Evolutionary conservation across 2,797 vertebrate genomes (phyloP).

Genomic region (Anabas testudineus): DNA sequence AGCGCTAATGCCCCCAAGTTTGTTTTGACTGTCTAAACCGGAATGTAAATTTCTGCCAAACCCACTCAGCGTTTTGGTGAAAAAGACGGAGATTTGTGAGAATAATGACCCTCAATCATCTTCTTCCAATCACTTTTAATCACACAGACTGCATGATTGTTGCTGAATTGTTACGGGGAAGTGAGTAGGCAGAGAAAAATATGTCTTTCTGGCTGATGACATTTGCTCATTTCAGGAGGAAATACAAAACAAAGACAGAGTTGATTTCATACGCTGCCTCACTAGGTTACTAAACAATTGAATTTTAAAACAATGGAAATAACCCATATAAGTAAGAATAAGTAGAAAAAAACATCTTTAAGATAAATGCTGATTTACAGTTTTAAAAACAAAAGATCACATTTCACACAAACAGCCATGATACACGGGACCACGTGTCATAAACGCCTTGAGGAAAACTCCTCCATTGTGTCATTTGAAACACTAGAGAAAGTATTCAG

Average conservation of each 20-base stretch:
- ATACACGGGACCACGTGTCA: slow-evolving; percentile 47
- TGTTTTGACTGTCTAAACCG: slow-evolving; percentile 43
- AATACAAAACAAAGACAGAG: slow-evolving; percentile 45
- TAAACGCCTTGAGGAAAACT: slow-evolving; percentile 50
- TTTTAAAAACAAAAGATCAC: slow-evolving; percentile 43
- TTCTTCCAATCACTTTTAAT: slow-evolving; percentile 43
- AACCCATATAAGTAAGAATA: neutral
- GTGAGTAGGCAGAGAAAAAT: slow-evolving; percentile 40
- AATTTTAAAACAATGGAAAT: slow-evolving; percentile 20
- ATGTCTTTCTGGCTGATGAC: slow-evolving; percentile 58
- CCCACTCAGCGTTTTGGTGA: slow-evolving; percentile 45
- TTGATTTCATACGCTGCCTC: slow-evolving; percentile 18
- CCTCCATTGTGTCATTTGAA: slow-evolving; percentile 48
- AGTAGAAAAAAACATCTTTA: neutral
- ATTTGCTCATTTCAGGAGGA: slow-evolving; percentile 56
- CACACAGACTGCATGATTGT: slow-evolving; percentile 27
- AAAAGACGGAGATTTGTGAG: slow-evolving; percentile 44
- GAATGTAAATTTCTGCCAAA: slow-evolving; percentile 42
- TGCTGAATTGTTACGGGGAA: slow-evolving; percentile 37
- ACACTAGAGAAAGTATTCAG: slow-evolving; percentile 53
- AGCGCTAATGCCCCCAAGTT: slow-evolving; percentile 52
- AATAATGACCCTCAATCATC: slow-evolving; percentile 41
- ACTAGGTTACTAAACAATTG: slow-evolving; percentile 10
- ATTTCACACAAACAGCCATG: slow-evolving; percentile 34
- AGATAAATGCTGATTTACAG: slow-evolving; percentile 45